phyloP scores from a whole-genome alignment of 2,113 vertebrate genomes.

The Rhinopomastus cyanomelas region DNA sequence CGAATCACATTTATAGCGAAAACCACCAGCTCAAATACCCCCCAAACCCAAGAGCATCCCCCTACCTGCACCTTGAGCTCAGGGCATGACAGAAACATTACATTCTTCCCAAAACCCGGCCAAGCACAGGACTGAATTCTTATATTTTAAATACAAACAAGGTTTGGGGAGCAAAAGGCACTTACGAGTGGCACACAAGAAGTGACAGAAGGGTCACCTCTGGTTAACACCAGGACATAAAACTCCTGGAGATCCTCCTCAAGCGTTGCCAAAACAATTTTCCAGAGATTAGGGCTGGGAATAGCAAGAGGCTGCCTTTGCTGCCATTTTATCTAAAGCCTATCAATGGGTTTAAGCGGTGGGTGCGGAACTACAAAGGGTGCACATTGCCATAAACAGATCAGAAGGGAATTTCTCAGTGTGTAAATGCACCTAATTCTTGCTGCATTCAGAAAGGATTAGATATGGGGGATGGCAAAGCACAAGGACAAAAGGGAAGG shows the following conservation, averaged over 20 bases:
- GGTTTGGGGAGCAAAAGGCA: neutral
- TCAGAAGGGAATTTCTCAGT: neutral
- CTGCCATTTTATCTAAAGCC: neutral
- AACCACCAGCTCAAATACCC: neutral
- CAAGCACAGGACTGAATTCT: neutral
- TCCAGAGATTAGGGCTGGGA: neutral
- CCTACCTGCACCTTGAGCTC: neutral
- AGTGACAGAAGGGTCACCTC: neutral
- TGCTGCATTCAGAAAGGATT: neutral
- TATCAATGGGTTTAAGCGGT: neutral
- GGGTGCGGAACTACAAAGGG: neutral
- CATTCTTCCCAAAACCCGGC: neutral
- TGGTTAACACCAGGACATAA: neutral
- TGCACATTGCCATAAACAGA: neutral
- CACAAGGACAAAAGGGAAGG: slow-evolving; percentile 30
- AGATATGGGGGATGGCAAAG: neutral
- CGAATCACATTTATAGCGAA: neutral
- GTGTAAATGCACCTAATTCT: neutral
- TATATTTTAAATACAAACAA: neutral
- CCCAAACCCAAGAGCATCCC: neutral
- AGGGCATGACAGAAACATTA: neutral
- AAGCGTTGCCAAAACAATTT: neutral
- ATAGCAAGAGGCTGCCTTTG: neutral
- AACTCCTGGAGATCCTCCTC: slow-evolving; percentile 15
- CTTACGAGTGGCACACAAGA: neutral